phyloP scores from a whole-genome alignment of 2,113 vertebrate species.

The Saccopteryx leptura region DNA sequence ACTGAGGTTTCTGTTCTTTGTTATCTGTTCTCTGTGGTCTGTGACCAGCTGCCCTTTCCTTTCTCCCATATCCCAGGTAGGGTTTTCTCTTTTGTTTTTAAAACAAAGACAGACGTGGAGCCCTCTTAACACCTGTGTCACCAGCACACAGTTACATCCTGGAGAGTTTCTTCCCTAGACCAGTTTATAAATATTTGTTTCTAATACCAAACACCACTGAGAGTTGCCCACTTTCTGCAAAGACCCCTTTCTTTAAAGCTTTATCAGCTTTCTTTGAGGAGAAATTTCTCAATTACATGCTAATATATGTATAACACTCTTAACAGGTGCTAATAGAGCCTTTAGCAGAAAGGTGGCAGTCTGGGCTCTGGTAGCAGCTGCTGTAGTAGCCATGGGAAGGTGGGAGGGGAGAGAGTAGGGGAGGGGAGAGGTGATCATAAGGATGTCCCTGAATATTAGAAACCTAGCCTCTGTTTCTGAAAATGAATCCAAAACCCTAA shows the following conservation, averaged over 20 bases:
- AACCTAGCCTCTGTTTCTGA: neutral
- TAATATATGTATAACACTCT: conserved; percentile 22
- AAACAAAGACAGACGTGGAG: neutral
- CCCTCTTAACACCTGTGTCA: neutral
- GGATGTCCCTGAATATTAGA: neutral
- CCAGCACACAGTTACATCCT: neutral
- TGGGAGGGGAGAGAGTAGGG: neutral
- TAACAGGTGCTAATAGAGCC: neutral
- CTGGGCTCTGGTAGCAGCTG: neutral
- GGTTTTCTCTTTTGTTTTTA: neutral
- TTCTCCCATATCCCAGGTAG: conserved; percentile 3
- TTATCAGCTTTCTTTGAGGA: conserved; percentile 32
- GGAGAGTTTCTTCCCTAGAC: neutral
- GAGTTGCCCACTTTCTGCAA: neutral
- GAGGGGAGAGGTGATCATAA: neutral
- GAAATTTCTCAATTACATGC: conserved; percentile 7
- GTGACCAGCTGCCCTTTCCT: conserved; percentile 8
- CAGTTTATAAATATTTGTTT: neutral
- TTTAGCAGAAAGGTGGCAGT: neutral
- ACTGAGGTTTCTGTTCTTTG: conserved; percentile 22
- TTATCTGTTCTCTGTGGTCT: neutral
- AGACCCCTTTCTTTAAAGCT: conserved; percentile 8
- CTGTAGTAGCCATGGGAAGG: neutral
- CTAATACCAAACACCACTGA: neutral
- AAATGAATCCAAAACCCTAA: neutral